A percentile compares a stretch with the other conserved stretches of the same genome.
Conservation (phyloP, 2,888 invertebrate species). For the Calameuta idolon region DNA sequence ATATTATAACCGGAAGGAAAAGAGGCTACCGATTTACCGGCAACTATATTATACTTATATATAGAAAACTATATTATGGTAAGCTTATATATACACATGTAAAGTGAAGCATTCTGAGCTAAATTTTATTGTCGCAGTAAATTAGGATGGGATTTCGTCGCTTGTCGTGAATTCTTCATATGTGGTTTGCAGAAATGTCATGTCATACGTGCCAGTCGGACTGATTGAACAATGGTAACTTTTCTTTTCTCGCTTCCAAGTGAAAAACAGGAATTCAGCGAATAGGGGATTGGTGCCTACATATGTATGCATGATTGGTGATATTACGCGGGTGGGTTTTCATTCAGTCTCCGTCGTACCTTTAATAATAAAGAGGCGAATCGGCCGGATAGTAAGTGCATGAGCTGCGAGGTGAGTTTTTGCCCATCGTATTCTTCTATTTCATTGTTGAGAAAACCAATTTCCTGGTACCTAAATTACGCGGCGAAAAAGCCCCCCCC, state of each 20-base stretch:
- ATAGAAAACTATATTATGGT: too few species aligned
- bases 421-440: conserved; percentile 65
- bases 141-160: neutral
- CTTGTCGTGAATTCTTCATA: neutral
- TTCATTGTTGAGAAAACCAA: conserved; percentile 68
- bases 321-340: conserved; percentile 15
- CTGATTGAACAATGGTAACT: neutral
- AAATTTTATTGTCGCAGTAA: neutral
- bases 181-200: neutral
- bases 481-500: conserved; percentile 60
- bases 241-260: neutral
- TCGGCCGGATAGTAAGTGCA: conserved; percentile 11
- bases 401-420: conserved; percentile 10
- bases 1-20: neutral
- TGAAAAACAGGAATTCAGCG: neutral
- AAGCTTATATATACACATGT: neutral
- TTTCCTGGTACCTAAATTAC: conserved; percentile 68
- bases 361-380: conserved; percentile 19
- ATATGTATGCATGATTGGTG: conserved; percentile 18
- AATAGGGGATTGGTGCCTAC: neutral
- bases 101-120: neutral
- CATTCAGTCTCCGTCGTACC: conserved; percentile 16
- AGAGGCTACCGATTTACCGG: neutral
- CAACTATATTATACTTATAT: neutral
- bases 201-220: neutral